Percentiles rank a stretch among this genome's conserved stretches.
Evolutionary conservation across 2,113 vertebrate genomes (phyloP).

Genomic region (Sterrhoptilus dennistouni): DNA sequence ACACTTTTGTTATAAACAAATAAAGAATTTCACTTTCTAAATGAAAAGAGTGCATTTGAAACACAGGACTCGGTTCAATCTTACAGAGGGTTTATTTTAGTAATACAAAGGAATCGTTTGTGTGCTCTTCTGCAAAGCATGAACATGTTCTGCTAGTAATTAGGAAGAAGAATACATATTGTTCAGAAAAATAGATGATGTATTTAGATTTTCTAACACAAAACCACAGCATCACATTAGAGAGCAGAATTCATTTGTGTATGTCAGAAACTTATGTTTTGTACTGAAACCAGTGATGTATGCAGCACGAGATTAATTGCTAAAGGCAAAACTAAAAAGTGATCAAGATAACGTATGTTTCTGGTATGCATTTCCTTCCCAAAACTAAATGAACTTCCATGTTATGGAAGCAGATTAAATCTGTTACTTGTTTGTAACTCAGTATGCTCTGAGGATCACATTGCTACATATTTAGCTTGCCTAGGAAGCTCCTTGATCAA

Average conservation of each 20-base stretch:
- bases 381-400: neutral
- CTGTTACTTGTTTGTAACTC: neutral
- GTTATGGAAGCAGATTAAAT: neutral
- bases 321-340: neutral
- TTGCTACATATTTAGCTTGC: neutral
- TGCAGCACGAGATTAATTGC: neutral
- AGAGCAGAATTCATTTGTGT: neutral
- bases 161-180: conserved; percentile 12
- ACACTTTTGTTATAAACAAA: neutral
- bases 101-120: neutral
- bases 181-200: neutral
- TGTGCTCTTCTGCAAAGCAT: neutral
- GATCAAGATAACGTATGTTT: neutral
- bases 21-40: neutral
- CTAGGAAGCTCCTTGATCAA: neutral
- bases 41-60: neutral
- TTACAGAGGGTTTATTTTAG: neutral
- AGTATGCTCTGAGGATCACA: neutral
- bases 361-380: neutral
- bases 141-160: conserved; percentile 5
- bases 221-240: neutral
- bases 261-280: neutral
- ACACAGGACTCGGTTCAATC: neutral
- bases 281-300: neutral
- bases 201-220: neutral